Conservation (phyloP, 2,113 vertebrate genomes). For the Brachyistius frenatus region DNA sequence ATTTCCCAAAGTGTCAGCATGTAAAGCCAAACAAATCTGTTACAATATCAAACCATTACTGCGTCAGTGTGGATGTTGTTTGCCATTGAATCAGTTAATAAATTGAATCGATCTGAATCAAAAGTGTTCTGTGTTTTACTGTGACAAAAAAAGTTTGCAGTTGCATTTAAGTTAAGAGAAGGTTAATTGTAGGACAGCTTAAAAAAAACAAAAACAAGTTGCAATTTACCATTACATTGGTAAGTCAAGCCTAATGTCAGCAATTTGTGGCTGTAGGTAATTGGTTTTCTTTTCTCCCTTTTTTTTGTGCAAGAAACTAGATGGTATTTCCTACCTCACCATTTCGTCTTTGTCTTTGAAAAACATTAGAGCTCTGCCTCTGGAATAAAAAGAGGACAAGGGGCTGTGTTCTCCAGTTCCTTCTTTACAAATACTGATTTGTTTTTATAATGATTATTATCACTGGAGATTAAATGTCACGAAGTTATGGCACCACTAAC, state of each 20-base stretch:
- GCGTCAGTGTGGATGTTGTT: constrained; percentile 23
- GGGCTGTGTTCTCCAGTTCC: no score
- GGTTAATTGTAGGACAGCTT: neutral
- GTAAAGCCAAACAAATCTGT: constrained; percentile 14
- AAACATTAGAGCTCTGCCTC: neutral
- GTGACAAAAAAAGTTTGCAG: neutral
- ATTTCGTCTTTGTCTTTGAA: neutral
- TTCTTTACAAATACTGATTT: no score
- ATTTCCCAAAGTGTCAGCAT: constrained; percentile 19
- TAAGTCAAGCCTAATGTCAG: no score
- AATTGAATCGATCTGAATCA: constrained; percentile 37
- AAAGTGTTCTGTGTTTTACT: constrained; percentile 15
- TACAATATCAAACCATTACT: constrained; percentile 2
- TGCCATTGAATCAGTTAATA: constrained; percentile 54
- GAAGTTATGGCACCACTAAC: no score
- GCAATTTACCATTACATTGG: no score
- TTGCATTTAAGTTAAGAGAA: neutral
- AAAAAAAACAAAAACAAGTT: no score
- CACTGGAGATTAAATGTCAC: no score
- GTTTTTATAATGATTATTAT: no score
- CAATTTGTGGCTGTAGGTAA: no score
- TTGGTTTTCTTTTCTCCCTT: no score
- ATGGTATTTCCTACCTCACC: no score
- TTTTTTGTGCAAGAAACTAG: no score
- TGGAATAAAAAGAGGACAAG: neutral